Evolutionary conservation across 2,797 vertebrate species (phyloP).

Genomic region (Merluccius polli): DNA sequence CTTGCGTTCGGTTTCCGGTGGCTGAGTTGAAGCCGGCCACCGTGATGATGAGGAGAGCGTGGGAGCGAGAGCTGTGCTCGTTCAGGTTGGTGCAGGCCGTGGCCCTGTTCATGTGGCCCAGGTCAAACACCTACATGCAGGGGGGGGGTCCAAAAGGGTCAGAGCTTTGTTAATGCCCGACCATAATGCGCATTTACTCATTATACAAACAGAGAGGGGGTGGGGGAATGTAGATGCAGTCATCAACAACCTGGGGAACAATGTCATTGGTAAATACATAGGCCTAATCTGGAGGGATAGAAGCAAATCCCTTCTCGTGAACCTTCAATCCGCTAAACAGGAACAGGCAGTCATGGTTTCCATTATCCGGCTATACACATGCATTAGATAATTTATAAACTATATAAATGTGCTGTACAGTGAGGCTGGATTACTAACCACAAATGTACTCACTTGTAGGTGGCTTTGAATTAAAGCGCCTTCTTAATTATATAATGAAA

Average conservation of each 20-base stretch:
- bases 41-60: constrained; percentile 88
- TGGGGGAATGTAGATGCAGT: constrained; percentile 8
- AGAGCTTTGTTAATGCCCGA: neutral
- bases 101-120: constrained; percentile 84
- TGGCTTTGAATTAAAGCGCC: neutral
- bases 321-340: constrained; percentile 2
- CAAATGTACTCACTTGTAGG: neutral
- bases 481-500: neutral
- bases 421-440: neutral
- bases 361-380: neutral
- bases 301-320: constrained; percentile 14
- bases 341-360: neutral
- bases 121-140: constrained; percentile 82
- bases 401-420: neutral
- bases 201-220: neutral
- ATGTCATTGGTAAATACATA: neutral
- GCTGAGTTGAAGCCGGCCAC: constrained; percentile 81
- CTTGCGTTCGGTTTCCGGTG: constrained; percentile 83
- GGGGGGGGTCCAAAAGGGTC: neutral
- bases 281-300: neutral
- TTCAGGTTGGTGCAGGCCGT: constrained; percentile 94
- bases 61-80: constrained; percentile 93
- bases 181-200: neutral
- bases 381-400: neutral
- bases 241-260: constrained; percentile 6